These are phyloP conservation scores for Trachymyrmex cornetzi DNA, from an alignment of 1,140 invertebrate species.

Conservation along the genomic window DNA sequence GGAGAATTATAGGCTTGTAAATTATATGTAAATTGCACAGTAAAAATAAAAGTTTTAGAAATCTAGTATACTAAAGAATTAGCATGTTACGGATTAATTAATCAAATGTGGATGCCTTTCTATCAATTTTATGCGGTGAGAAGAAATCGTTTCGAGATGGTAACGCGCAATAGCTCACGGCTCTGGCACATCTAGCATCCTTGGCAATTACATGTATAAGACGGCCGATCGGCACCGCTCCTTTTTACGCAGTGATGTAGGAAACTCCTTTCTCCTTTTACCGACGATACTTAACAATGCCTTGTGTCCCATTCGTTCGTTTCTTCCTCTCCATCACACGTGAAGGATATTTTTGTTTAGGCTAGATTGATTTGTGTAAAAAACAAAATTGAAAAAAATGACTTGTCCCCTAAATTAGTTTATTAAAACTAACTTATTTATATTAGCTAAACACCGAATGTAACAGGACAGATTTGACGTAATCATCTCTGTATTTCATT, in stretches of 20 bases:
- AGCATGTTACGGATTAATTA: slow-evolving; percentile 24
- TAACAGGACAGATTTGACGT: background rate
- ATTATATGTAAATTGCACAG: background rate
- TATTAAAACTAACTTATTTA: background rate
- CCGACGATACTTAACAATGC: slow-evolving; percentile 17
- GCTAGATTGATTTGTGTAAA: background rate
- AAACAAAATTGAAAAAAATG: background rate
- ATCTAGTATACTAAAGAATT: background rate
- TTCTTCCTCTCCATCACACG: background rate
- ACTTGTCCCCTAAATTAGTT: background rate
- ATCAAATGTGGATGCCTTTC: slow-evolving; percentile 29
- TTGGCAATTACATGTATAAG: slow-evolving; percentile 47
- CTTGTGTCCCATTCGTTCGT: slow-evolving; percentile 3
- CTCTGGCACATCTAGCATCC: slow-evolving; percentile 34
- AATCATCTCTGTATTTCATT: too few relatives aligned
- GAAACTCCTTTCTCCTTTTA: slow-evolving; percentile 67
- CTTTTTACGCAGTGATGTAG: slow-evolving; percentile 44
- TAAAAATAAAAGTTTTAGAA: slow-evolving; percentile 32
- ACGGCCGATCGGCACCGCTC: background rate
- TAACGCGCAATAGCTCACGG: slow-evolving; percentile 28
- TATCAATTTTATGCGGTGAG: slow-evolving; percentile 1
- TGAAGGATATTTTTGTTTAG: background rate
- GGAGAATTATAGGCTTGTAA: background rate
- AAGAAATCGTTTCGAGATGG: slow-evolving; percentile 45
- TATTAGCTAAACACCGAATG: background rate